A percentile compares a stretch with the other conserved stretches of the same genome.
phyloP scores from a whole-genome alignment of 1,140 invertebrate species.

The Drosophila azteca region DNA sequence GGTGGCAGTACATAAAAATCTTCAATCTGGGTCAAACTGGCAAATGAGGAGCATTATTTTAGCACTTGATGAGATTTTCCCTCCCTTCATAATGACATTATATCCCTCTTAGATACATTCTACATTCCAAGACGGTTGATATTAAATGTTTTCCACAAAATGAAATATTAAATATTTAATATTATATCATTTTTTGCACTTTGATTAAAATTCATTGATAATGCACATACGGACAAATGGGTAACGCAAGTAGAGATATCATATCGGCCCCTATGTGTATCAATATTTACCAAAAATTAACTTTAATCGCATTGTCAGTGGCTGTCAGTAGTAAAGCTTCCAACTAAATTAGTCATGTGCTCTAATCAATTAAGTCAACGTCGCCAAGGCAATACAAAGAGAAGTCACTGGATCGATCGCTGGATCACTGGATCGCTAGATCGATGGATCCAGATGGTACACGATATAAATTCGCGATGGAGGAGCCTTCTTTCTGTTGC shows the following conservation, averaged over 20 bases:
- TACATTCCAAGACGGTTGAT: too few relatives aligned
- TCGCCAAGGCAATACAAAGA: slow-evolving; percentile 13
- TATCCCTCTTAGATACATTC: too few relatives aligned
- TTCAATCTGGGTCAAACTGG: slow-evolving; percentile 57
- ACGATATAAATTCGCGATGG: background rate
- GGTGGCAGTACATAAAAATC: slow-evolving; percentile 50
- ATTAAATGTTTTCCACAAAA: slow-evolving; percentile 19
- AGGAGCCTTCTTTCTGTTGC: slow-evolving; percentile 16
- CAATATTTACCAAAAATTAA: slow-evolving; percentile 70
- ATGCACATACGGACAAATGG: slow-evolving; percentile 46
- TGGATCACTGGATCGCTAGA: slow-evolving; percentile 12
- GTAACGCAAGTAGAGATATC: too few relatives aligned
- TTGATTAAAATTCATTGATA: slow-evolving; percentile 34
- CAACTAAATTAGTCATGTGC: slow-evolving; percentile 63
- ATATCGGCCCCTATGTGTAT: slow-evolving; percentile 43
- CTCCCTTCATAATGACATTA: too few relatives aligned
- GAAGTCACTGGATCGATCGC: background rate
- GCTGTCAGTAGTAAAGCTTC: slow-evolving; percentile 44
- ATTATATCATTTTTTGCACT: slow-evolving; percentile 34
- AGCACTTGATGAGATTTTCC: slow-evolving; percentile 7
- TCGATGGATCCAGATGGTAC: too few relatives aligned
- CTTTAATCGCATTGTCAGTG: slow-evolving; percentile 66
- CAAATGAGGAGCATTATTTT: slow-evolving; percentile 24
- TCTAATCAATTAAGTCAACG: slow-evolving; percentile 59
- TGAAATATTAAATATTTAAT: background rate